These are phyloP conservation scores for Thymallus thymallus DNA, from an alignment of 2,113 vertebrate species.

Conservation along the genomic window DNA sequence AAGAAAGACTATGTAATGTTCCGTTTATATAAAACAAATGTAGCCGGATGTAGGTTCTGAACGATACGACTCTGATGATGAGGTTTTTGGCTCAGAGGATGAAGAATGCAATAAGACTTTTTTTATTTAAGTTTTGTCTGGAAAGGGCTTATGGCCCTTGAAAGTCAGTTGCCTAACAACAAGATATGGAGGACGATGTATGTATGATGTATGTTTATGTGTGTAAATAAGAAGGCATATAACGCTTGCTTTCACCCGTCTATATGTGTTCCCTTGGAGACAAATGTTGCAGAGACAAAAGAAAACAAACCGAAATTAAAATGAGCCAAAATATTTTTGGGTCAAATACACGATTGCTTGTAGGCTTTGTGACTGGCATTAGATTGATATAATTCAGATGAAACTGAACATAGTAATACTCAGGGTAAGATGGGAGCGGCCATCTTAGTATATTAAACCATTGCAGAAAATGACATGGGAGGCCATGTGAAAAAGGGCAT, in stretches of 20 bases:
- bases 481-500: constrained; percentile 25
- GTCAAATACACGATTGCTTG: constrained; percentile 14
- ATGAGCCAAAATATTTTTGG: constrained; percentile 18
- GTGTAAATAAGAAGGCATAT: constrained; percentile 57
- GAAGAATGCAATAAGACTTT: constrained; percentile 45
- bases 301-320: constrained; percentile 17
- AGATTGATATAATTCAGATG: constrained; percentile 35
- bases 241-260: constrained; percentile 25
- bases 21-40: constrained; percentile 65
- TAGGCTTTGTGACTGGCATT: constrained; percentile 34
- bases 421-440: constrained; percentile 61
- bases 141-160: constrained; percentile 28
- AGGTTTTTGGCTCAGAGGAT: constrained; percentile 39
- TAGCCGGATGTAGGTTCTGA: constrained; percentile 73
- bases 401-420: constrained; percentile 55
- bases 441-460: constrained; percentile 42
- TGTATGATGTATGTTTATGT: constrained; percentile 39
- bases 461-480: constrained; percentile 23
- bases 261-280: constrained; percentile 28
- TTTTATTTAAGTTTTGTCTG: constrained; percentile 36
- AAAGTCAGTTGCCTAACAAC: constrained; percentile 35
- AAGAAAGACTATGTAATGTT: constrained; percentile 69
- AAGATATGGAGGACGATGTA: constrained; percentile 60
- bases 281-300: constrained; percentile 25
- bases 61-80: constrained; percentile 47